Conservation (phyloP, 2,113 vertebrate species). For the Pan troglodytes region DNA sequence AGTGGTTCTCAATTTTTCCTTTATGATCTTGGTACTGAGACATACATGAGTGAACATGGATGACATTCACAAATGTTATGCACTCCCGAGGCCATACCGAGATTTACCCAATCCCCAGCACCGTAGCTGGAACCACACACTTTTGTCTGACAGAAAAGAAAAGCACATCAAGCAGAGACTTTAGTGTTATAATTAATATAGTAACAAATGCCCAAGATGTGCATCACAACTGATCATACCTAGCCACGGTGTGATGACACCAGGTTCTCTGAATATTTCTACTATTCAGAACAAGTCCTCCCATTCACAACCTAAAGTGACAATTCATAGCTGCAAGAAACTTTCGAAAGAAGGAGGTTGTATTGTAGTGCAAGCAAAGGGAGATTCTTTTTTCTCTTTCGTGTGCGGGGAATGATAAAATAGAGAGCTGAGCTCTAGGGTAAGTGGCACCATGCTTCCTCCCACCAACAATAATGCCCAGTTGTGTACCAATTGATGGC, state of each 20-base stretch:
- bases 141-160: not conserved
- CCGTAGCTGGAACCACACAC: not conserved
- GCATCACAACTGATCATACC: not conserved
- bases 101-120: not conserved
- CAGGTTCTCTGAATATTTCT: not conserved
- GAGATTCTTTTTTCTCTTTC: not conserved
- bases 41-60: not conserved
- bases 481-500: not conserved
- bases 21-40: not conserved
- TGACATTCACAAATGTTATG: not conserved
- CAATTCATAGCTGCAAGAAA: not conserved
- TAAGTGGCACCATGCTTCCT: rapidly evolving
- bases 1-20: not conserved
- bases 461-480: too few species aligned
- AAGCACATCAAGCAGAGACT: not conserved
- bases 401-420: not conserved
- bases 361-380: not conserved
- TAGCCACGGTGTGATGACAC: not conserved
- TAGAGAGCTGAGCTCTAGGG: not conserved
- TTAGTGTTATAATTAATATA: not conserved
- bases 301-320: not conserved
- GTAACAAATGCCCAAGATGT: not conserved
- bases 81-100: too few species aligned
- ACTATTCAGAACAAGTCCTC: not conserved
- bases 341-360: not conserved